Base-by-base conservation (phyloP, 2,797 vertebrate genomes). In the Pseudomugil gertrudae region DNA sequence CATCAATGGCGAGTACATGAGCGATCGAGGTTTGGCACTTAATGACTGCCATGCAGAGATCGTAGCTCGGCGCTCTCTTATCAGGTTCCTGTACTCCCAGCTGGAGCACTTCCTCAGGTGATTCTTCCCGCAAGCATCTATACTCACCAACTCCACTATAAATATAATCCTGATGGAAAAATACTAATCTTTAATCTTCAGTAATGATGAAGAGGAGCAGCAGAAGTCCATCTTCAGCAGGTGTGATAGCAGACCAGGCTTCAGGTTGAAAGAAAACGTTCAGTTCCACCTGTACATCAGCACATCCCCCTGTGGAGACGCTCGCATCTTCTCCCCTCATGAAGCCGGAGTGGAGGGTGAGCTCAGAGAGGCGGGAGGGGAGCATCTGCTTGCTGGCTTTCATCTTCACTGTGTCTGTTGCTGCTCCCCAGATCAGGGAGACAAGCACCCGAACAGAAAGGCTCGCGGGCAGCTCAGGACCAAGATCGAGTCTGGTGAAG, bases 261-360 rank as follows among this genome's bases (percentile, higher is more conserved):
- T 96, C 89, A 93, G 87, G 48, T 89, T 98, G 79, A 98, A 96
- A 87, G 96, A 97, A 21, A 94, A 93, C 0, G 94, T 99, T 36
- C 96, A 97, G 90, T 99, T 99, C 81, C 97, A 99, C 67, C 94
- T 99, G 33, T 98, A 99, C 79, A 98, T 99, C 92, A 99, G 97
- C 84, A 97, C 97, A 0, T 96, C 97, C 2, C 97, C 97, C 21
- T 98, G 97, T 4, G 97, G 97, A 7, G 97, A 99, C 2, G 97
- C 97, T 58, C 90, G 97, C 36, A 98, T 99, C 78, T 99, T 99
- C 92, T 99, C 97, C 1, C 97, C 97, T 0, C 97, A 98, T 0
- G 97, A 99, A 67, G 96, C 96, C 0, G 93, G 93, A 5, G 92
- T 96, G 50, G 97, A 97, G 84, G 96, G 97, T 98, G 62, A 77